Percentiles rank a stretch among this genome's conserved stretches.
Evolutionary conservation across 1,140 invertebrate genomes (phyloP).

Genomic region (Ruditapes philippinarum): DNA sequence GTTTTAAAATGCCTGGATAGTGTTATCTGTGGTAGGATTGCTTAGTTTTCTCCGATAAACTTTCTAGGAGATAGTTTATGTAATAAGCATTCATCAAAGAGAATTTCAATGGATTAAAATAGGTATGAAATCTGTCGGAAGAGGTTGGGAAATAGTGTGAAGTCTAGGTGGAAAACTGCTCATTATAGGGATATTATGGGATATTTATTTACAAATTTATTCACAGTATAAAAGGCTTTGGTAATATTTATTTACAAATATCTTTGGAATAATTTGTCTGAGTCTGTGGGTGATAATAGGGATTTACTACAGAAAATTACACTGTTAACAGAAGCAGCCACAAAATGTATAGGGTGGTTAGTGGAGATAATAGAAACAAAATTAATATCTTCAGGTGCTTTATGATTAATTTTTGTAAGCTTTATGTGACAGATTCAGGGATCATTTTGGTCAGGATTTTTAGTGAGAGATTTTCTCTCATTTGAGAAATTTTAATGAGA

Average conservation of each 20-base stretch:
- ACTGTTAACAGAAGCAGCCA: background rate
- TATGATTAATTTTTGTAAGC: too few species aligned
- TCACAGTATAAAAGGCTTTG: background rate
- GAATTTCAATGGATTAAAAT: background rate
- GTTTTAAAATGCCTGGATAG: too few species aligned
- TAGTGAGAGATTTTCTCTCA: too few species aligned
- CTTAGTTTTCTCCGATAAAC: too few species aligned
- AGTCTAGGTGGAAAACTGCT: background rate
- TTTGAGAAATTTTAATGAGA: too few species aligned
- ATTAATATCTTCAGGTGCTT: too few species aligned
- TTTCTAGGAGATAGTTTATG: too few species aligned
- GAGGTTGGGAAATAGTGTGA: background rate
- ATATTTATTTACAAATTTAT: slow-evolving; percentile 17
- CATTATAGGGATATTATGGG: background rate
- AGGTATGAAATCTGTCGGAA: background rate
- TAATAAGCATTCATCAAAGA: background rate
- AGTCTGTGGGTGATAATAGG: background rate
- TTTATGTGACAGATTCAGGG: too few species aligned
- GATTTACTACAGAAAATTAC: background rate
- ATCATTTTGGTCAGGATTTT: too few species aligned
- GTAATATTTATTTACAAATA: slow-evolving; percentile 30
- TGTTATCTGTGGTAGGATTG: too few species aligned
- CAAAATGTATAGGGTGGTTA: background rate
- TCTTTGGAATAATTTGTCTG: slow-evolving; percentile 6
- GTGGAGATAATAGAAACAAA: background rate